Conservation (phyloP, 2,113 vertebrate genomes). For the Gobio gobio region DNA sequence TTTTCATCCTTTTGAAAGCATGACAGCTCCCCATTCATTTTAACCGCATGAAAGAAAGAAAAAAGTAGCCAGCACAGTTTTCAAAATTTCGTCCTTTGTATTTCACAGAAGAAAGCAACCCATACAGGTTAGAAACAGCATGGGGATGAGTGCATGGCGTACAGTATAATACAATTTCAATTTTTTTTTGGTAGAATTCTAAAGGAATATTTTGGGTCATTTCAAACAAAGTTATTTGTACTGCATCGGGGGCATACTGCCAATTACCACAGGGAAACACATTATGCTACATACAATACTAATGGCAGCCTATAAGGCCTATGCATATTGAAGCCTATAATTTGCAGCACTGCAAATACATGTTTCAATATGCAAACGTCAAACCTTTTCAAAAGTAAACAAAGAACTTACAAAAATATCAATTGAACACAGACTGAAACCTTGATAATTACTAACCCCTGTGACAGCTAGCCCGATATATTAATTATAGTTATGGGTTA, state of each 20-base stretch:
- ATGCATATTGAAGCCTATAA: neutral
- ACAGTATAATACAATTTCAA: neutral
- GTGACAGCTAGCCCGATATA: neutral
- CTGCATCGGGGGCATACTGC: neutral
- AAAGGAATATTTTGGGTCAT: neutral
- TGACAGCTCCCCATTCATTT: neutral
- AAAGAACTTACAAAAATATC: neutral
- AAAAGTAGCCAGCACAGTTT: neutral
- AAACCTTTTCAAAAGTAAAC: slow-evolving; percentile 3
- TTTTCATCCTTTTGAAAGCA: neutral
- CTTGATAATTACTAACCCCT: neutral
- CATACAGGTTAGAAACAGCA: neutral
- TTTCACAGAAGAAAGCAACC: neutral
- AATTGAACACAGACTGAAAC: neutral
- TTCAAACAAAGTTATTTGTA: neutral
- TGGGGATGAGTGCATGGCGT: neutral
- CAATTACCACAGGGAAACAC: neutral
- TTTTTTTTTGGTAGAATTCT: neutral
- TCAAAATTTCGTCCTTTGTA: neutral
- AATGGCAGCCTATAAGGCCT: neutral
- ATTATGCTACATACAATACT: neutral
- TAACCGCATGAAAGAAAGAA: neutral
- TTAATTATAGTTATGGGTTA: neutral
- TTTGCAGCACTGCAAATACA: neutral
- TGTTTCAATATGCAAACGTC: neutral